Conservation (phyloP, 2,113 vertebrate genomes). For the Heliornis fulica region DNA sequence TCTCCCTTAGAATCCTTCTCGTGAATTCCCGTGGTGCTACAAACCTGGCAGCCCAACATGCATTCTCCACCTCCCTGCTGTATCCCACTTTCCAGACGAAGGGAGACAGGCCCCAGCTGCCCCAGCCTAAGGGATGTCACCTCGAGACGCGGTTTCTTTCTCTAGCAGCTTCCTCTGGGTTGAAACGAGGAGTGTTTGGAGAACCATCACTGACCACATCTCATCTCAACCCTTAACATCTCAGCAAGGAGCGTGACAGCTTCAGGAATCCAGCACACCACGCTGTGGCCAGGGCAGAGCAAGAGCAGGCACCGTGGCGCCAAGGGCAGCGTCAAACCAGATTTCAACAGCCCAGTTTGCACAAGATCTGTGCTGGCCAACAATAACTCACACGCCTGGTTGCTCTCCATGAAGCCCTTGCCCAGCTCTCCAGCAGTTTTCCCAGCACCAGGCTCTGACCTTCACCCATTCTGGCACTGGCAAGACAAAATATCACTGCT, state of each 20-base stretch:
- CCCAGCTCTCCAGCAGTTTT: neutral
- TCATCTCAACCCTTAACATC: fast-evolving
- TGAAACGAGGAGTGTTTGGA: fast-evolving
- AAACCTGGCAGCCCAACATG: fast-evolving
- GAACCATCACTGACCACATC: neutral
- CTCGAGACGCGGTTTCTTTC: neutral
- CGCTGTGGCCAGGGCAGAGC: neutral
- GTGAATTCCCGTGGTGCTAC: fast-evolving
- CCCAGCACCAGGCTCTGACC: neutral
- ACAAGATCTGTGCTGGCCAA: fast-evolving
- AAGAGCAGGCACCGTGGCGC: neutral
- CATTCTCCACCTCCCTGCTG: neutral
- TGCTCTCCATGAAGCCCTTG: neutral
- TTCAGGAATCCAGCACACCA: neutral
- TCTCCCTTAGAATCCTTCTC: neutral
- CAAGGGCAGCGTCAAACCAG: neutral
- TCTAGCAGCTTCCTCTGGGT: neutral
- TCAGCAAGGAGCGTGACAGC: neutral
- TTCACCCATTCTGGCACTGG: fast-evolving
- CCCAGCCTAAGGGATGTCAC: fast-evolving
- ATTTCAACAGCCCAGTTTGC: neutral
- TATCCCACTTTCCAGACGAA: neutral
- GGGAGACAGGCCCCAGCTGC: neutral
- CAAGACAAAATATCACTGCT: neutral
- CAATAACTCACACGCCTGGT: neutral